Percentiles rank a stretch among this genome's conserved stretches.
Evolutionary conservation across 2,113 vertebrate species (phyloP).

Genomic region (Callorhinus ursinus): DNA sequence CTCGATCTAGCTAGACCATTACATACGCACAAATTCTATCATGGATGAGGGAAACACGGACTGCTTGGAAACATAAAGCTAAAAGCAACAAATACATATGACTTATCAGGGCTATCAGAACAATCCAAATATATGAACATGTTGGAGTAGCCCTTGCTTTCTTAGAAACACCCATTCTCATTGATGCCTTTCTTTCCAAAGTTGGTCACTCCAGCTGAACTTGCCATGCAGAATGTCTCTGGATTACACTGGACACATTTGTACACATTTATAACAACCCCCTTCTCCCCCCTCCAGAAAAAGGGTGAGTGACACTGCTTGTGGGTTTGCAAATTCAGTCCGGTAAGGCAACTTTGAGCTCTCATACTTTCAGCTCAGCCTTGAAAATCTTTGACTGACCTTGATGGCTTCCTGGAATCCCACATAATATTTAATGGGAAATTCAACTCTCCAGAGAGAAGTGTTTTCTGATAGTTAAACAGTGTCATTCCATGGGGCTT

Average conservation of each 20-base stretch:
- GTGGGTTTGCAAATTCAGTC: background rate
- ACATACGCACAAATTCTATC: background rate
- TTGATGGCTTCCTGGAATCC: background rate
- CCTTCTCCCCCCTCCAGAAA: accelerated
- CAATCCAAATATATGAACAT: background rate
- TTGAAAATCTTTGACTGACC: background rate
- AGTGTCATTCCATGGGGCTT: background rate
- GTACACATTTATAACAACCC: no score
- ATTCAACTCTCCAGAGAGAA: constrained; percentile 40
- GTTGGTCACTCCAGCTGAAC: background rate
- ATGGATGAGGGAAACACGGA: background rate
- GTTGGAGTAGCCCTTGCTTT: background rate
- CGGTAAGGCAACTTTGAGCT: background rate
- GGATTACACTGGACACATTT: accelerated
- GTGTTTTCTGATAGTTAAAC: background rate
- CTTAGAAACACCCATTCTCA: background rate
- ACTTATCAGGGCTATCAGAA: background rate
- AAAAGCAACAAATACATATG: background rate
- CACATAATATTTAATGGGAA: background rate
- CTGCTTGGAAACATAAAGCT: background rate
- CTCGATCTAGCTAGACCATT: background rate
- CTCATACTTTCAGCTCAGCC: constrained; percentile 46
- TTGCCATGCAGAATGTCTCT: background rate
- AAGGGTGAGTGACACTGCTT: accelerated
- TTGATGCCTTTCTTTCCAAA: background rate